Evolutionary conservation across 2,113 vertebrate genomes (phyloP).

Genomic region (Ardeotis arabs): DNA sequence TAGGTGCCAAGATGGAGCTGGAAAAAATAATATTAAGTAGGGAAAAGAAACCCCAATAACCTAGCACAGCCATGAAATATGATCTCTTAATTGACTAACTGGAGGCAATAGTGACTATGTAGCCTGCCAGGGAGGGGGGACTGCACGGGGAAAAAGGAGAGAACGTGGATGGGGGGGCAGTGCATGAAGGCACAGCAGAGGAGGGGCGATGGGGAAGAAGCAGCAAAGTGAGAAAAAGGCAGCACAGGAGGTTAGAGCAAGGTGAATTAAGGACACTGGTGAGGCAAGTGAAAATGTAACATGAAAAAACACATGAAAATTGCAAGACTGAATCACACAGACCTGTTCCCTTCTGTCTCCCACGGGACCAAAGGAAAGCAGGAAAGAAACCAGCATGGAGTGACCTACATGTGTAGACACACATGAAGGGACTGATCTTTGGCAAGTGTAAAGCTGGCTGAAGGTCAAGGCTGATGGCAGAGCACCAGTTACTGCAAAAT

Average conservation of each 20-base stretch:
- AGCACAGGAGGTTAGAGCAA: background rate
- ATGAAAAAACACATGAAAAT: background rate
- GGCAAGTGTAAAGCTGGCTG: background rate
- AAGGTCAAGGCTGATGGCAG: slow-evolving; percentile 1
- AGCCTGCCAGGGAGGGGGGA: background rate
- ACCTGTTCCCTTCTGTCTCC: background rate
- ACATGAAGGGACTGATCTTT: background rate
- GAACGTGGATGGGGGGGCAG: background rate
- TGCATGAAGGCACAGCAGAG: background rate
- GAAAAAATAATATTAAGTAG: slow-evolving; percentile 45
- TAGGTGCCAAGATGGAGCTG: slow-evolving; percentile 47
- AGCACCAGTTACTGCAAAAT: background rate
- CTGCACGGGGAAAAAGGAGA: background rate
- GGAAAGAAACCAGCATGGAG: background rate
- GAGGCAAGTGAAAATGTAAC: background rate
- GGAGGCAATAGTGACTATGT: slow-evolving; percentile 1
- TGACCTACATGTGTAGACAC: background rate
- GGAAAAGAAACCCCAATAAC: slow-evolving; percentile 14
- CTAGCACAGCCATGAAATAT: background rate
- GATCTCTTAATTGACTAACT: slow-evolving; percentile 62
- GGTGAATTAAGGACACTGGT: background rate
- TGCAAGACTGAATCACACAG: background rate
- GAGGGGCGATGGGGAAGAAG: background rate
- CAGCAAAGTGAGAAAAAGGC: background rate
- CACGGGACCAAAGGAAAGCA: background rate